Conservation (phyloP, 2,888 invertebrate species). For the Apamea sordens region DNA sequence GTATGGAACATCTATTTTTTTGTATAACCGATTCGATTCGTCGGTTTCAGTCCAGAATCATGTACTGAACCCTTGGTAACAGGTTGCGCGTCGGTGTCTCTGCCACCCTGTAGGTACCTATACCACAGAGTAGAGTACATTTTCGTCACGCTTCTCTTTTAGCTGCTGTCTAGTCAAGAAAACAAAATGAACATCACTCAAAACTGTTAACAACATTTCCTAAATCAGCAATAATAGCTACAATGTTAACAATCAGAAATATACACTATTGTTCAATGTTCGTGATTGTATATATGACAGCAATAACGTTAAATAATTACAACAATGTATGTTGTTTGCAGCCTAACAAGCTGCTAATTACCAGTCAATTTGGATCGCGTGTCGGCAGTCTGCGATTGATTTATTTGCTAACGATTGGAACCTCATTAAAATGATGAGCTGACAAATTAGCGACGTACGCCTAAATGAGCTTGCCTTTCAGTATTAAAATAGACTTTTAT, state of each 20-base stretch:
- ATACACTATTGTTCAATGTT: background rate
- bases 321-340: slow-evolving; percentile 44
- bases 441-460: slow-evolving; percentile 36
- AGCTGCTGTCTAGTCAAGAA: background rate
- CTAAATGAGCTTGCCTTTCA: slow-evolving; percentile 8
- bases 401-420: slow-evolving; percentile 54
- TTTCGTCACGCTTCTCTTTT: background rate
- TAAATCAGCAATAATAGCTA: background rate
- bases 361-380: slow-evolving; percentile 43
- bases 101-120: too few relatives aligned
- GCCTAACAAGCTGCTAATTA: slow-evolving; percentile 57
- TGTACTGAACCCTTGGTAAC: too few relatives aligned
- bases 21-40: too few relatives aligned
- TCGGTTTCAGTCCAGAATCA: too few relatives aligned
- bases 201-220: background rate
- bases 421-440: slow-evolving; percentile 56
- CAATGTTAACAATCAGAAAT: background rate
- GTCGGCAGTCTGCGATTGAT: slow-evolving; percentile 49
- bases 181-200: background rate
- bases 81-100: too few relatives aligned
- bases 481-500: background rate
- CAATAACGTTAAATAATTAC: slow-evolving; percentile 24
- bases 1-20: too few relatives aligned
- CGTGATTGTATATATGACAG: background rate
- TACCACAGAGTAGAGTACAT: background rate